Conservation (phyloP, 2,113 vertebrate species). For the Conger conger region DNA sequence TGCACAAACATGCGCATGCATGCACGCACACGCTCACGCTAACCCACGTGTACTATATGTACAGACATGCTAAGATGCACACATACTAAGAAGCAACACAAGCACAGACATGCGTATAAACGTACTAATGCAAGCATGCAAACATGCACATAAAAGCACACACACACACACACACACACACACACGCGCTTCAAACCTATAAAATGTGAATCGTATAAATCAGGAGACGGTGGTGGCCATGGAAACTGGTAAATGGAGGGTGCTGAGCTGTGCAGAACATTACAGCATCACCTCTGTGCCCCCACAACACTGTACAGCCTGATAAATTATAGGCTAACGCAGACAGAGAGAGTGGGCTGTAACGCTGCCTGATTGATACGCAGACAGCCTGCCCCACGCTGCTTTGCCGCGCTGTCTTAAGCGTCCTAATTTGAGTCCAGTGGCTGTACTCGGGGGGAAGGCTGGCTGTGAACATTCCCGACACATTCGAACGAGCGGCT, state of each 20-base stretch:
- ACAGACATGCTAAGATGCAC: no score
- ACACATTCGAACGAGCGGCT: not conserved
- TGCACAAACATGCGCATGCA: no score
- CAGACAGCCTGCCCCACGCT: not conserved
- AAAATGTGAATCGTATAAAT: not conserved
- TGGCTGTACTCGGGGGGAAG: not conserved
- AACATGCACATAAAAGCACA: not conserved
- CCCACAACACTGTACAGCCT: not conserved
- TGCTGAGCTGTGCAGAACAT: not conserved
- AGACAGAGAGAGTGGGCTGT: not conserved
- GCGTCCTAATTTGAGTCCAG: not conserved
- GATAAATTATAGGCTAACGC: not conserved
- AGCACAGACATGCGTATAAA: no score
- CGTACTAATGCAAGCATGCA: not conserved
- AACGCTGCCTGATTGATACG: not conserved
- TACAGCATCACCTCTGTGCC: not conserved
- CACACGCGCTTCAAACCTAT: not conserved
- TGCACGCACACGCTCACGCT: no score
- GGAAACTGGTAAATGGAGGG: not conserved
- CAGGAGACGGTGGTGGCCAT: not conserved
- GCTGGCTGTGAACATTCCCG: not conserved
- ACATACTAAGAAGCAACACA: no score
- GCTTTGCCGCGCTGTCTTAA: no score
- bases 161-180: no score
- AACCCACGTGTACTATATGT: no score